These are phyloP conservation scores for Danio aesculapii DNA, from an alignment of 2,797 vertebrate genomes.

Conservation along the genomic window DNA sequence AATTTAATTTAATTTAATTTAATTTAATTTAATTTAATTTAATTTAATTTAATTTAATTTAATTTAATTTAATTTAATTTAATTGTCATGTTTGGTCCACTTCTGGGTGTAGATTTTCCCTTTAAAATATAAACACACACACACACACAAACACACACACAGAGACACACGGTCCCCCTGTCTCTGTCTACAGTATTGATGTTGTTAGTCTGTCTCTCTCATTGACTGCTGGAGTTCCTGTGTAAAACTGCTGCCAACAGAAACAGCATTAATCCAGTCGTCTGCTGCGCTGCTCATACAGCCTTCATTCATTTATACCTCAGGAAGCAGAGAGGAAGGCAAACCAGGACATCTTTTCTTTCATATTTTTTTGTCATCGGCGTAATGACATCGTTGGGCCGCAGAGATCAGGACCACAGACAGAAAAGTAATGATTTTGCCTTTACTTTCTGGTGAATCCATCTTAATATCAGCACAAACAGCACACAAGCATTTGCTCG, in stretches of 20 bases:
- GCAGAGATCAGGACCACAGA: not conserved
- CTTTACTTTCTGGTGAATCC: not conserved
- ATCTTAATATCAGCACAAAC: not conserved
- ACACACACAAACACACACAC: not conserved
- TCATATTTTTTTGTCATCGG: not conserved
- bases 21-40: too few species aligned
- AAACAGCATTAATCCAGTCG: not conserved
- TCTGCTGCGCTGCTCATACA: not conserved
- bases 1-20: too few species aligned
- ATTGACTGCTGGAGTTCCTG: constrained; percentile 17
- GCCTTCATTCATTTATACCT: constrained; percentile 2
- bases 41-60: too few species aligned
- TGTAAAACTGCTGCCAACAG: constrained; percentile 5
- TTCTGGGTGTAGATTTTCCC: too few species aligned
- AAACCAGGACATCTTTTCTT: not conserved
- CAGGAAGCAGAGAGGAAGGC: not conserved
- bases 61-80: too few species aligned
- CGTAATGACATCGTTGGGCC: not conserved
- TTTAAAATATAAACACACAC: not conserved
- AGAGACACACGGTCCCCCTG: not conserved
- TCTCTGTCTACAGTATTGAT: constrained; percentile 10
- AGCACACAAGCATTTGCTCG: not conserved
- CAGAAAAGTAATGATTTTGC: not conserved
- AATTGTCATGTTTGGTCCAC: too few species aligned
- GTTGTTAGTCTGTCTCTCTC: not conserved